Base-by-base conservation (phyloP, 1,140 invertebrate species). In the Agrypnia vestita region DNA sequence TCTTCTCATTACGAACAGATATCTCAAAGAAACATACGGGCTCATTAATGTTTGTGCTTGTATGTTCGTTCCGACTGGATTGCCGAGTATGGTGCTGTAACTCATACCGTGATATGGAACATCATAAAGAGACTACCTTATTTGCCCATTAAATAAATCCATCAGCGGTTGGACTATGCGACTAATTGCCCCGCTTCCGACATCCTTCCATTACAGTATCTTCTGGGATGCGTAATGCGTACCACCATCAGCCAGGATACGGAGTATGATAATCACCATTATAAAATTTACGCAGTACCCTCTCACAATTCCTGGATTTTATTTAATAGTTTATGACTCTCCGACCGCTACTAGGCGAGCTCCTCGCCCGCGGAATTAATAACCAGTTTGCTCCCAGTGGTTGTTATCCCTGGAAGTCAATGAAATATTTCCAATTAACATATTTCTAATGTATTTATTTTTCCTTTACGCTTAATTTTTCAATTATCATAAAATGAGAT, bases 251-350 rank as follows among this genome's bases (percentile, higher is more conserved):
- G 25, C 13, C 21, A n/a, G 44, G 67, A 49, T 17, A 44, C 21
- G 67, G n/a, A 15, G 67, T 71, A 71, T 47, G 67, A 71, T 71
- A 71, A 71, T 71, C 44, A 71, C 67, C 46, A 71, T 71, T 71
- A 71, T 71, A 71, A 49, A 49, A 25, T 71, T 71, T 71, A 49
- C 44, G 44, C 47, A 64, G 67, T 46, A 15, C 49, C 47, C 67
- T 71, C 44, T 51, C 44, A 71, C 44, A 47, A 49, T 49, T 49
- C 17, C 67, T 71, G 67, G 59, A 62, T 62, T 49, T 25, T 71
- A 71, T 71, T 71, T 71, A n/a, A 49, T 71, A 19, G 67, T 71
- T 71, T 71, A 49, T 46, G 44, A 71, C 59, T 62, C 10, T 21
- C 19, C 59, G 19, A 12, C 17, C 44, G 15, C 35, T 69, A 43